Conservation (phyloP, 2,797 vertebrate genomes). For the Coregonus suidteri region DNA sequence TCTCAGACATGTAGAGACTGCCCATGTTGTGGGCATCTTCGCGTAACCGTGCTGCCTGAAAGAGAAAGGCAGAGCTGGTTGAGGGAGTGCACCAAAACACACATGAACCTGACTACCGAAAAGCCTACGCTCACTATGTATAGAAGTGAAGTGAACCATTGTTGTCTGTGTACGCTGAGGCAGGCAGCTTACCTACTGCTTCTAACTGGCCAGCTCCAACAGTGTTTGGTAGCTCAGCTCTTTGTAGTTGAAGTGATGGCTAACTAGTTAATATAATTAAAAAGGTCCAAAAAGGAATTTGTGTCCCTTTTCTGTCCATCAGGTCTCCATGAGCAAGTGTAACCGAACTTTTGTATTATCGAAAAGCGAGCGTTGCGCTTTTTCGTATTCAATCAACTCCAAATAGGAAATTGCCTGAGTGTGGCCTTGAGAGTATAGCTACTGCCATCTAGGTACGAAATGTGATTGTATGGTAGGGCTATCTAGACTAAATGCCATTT, state of each 20-base stretch:
- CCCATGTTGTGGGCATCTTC: slow-evolving; percentile 98
- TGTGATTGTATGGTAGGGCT: background rate
- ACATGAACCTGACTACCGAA: background rate
- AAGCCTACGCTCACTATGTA: background rate
- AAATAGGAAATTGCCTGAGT: too few relatives aligned
- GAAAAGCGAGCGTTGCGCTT: too few relatives aligned
- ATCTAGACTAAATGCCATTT: background rate
- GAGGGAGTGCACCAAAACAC: background rate
- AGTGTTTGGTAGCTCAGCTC: background rate
- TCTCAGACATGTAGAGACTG: slow-evolving; percentile 98
- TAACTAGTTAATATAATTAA: background rate
- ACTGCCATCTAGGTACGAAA: background rate
- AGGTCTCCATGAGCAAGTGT: background rate
- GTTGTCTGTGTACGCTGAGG: background rate
- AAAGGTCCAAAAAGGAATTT: background rate
- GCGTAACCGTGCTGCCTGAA: slow-evolving; percentile 89
- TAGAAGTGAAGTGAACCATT: background rate
- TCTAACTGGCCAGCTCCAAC: background rate
- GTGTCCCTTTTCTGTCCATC: background rate
- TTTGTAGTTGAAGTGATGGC: background rate
- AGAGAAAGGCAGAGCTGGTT: background rate
- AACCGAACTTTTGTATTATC: too few relatives aligned
- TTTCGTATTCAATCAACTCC: too few relatives aligned
- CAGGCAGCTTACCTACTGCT: background rate
- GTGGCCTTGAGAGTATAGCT: too few relatives aligned